These are phyloP conservation scores for Heliothis subflexa DNA, from an alignment of 1,140 invertebrate genomes.

Conservation along the genomic window DNA sequence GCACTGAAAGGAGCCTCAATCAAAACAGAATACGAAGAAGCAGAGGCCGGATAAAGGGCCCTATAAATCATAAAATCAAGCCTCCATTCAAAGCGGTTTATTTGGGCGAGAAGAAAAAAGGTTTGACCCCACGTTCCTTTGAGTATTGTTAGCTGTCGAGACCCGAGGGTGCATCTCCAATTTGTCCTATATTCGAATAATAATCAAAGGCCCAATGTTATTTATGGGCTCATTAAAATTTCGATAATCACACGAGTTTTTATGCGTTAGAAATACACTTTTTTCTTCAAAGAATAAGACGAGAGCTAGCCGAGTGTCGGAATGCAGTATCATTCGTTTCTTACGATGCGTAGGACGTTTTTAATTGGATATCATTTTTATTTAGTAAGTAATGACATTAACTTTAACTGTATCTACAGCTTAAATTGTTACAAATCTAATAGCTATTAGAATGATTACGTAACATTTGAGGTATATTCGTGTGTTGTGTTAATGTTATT, in stretches of 20 bases:
- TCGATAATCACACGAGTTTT: constrained; percentile 74
- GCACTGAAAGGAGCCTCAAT: constrained; percentile 82
- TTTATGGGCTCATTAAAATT: constrained; percentile 82
- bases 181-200: constrained; percentile 77
- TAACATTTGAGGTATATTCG: constrained; percentile 37
- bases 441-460: constrained; percentile 50
- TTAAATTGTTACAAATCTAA: constrained; percentile 55
- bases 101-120: constrained; percentile 75
- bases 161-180: constrained; percentile 76
- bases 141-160: constrained; percentile 67
- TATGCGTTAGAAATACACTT: constrained; percentile 42
- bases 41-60: constrained; percentile 77
- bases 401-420: constrained; percentile 52
- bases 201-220: constrained; percentile 73
- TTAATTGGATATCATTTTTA: constrained; percentile 74
- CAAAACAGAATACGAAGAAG: constrained; percentile 83
- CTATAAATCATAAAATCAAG: constrained; percentile 86
- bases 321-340: constrained; percentile 51
- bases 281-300: constrained; percentile 52
- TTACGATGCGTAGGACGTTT: constrained; percentile 67
- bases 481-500: constrained; percentile 44
- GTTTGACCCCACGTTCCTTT: constrained; percentile 68
- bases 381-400: constrained; percentile 63
- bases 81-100: constrained; percentile 78
- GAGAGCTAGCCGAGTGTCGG: constrained; percentile 37